Evolutionary conservation across 1,140 invertebrate genomes (phyloP).

Genomic region (Muscidifurax raptorellus): DNA sequence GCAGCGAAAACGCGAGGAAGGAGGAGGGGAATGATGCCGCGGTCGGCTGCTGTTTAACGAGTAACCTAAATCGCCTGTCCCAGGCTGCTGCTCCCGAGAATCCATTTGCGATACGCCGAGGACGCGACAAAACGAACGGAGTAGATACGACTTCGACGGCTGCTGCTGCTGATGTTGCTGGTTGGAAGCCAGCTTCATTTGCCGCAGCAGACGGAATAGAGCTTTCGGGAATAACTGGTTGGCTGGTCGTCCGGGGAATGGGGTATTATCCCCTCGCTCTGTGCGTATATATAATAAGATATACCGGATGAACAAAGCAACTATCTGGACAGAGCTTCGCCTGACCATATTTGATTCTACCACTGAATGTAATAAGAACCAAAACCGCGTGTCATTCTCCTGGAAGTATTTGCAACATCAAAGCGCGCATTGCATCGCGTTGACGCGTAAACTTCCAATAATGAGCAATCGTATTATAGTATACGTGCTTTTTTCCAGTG

Average conservation of each 20-base stretch:
- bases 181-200: background rate
- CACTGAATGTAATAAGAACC: background rate
- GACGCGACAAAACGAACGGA: constrained; percentile 15
- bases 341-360: background rate
- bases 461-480: no score
- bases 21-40: background rate
- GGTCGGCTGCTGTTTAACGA: constrained; percentile 42
- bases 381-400: no score
- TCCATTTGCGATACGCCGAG: constrained; percentile 34
- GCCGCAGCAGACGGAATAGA: background rate
- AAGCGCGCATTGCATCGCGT: no score
- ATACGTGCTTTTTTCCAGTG: background rate
- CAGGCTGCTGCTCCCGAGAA: background rate
- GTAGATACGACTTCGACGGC: constrained; percentile 4
- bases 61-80: constrained; percentile 42
- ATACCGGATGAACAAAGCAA: no score
- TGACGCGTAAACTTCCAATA: no score
- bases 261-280: no score
- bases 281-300: no score
- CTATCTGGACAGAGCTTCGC: background rate
- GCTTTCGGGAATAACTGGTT: background rate
- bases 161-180: background rate
- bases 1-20: background rate
- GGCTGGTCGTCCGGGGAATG: no score
- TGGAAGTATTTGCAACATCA: no score